Evolutionary conservation across 2,797 vertebrate genomes (phyloP).

Genomic region (Arctocebus calabarensis): DNA sequence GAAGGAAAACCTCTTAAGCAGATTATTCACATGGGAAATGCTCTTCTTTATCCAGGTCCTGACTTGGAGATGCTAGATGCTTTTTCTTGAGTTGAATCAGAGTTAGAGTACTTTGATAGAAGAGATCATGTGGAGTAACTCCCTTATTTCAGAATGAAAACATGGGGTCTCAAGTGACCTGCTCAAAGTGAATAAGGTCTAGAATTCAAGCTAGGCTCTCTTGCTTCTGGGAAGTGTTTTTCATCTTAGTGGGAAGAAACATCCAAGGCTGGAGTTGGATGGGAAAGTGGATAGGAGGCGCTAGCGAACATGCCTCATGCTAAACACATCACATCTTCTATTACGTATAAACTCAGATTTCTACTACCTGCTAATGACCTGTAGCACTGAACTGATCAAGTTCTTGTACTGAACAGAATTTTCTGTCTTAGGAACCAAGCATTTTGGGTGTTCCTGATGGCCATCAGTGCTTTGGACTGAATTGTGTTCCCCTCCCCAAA

Average conservation of each 20-base stretch:
- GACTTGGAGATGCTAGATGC: background rate
- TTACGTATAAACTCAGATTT: background rate
- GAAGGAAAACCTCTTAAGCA: constrained; percentile 25
- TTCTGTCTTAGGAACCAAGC: background rate
- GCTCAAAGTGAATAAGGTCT: background rate
- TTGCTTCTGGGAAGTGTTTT: constrained; percentile 38
- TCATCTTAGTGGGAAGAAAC: background rate
- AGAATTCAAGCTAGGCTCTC: background rate
- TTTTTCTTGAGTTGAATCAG: background rate
- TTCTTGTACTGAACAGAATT: constrained; percentile 45
- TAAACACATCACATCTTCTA: background rate
- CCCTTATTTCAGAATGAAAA: constrained; percentile 25
- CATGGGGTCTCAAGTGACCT: background rate
- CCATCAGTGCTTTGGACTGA: background rate
- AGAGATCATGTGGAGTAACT: background rate
- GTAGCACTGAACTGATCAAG: background rate
- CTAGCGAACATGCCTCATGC: background rate
- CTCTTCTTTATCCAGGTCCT: background rate
- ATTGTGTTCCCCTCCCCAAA: background rate
- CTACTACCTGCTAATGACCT: background rate
- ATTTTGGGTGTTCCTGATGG: constrained; percentile 7
- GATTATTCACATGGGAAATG: background rate
- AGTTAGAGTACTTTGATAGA: background rate
- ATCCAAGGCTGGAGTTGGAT: background rate
- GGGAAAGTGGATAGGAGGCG: background rate